Evolutionary conservation across 2,113 vertebrate species (phyloP), one percentile per base, ranked within the genome.

Genomic region (Lota lota): DNA sequence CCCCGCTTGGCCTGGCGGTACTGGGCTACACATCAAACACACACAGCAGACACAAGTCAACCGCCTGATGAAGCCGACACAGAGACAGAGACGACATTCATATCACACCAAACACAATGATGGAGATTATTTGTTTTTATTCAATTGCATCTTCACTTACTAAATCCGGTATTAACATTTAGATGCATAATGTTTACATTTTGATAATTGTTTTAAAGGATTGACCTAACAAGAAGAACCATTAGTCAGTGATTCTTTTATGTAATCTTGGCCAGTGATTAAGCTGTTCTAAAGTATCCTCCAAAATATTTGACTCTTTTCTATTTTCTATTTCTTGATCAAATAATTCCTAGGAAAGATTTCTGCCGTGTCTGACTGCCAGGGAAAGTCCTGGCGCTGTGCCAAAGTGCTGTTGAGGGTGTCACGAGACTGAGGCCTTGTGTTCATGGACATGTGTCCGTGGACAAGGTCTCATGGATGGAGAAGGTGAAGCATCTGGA

Each of bases 1-100:
- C 95, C 97, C 87, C 97, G 95, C 93, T 99, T 97, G 92, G 94
- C 95, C 89, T 97, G 96, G 82, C 95, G 96, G 90, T 96, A 96
- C 92, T 98, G 97, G 94, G 95, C 97, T 98, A 88, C 59, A 84
- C 75, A 75, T 73, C 69, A 68, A 54, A 87, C 50, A 86, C 22
- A 74, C 22, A 79, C 22, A 79, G 75, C 40, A 77, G 68, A 61
- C 61, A 56, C 33, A 22, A n/a, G 70, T 74, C 19, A 69, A 66
- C 20, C 18, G 61, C 8, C 53, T 2, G 1, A 15, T 12, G 12
- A 51, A 36, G 12, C 12, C 17, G 53, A 54, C 15, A 54, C 18
- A 2, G 1, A 54, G 53, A 19, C 10, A 47, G n/a, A 56, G 40
- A 17, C 8, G 64, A 81, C 36, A 36, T 20, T 72, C 10, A 72